A percentile compares a stretch with the other conserved stretches of the same genome.
These are phyloP conservation scores for Aurelia coerulea DNA, from an alignment of 30 jellyfish, hydroid and myxozoan genomes.

Conservation along the genomic window DNA sequence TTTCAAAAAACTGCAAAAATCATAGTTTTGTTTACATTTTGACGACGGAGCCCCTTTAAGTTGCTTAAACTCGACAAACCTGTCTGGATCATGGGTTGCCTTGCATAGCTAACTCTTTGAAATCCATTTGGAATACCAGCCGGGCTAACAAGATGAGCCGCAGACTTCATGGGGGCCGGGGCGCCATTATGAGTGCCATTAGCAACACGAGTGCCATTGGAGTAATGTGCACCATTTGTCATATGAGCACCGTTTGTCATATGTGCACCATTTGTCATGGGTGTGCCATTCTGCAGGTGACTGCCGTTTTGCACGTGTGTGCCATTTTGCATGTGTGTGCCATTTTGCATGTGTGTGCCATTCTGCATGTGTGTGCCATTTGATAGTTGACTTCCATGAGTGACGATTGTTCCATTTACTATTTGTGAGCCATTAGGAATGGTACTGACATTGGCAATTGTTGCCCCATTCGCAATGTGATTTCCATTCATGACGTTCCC, in stretches of 20 bases:
- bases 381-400: not conserved
- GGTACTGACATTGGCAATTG: conserved; percentile 1
- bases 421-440: not conserved
- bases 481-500: not conserved
- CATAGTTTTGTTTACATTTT: no score
- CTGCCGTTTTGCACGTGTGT: conserved; percentile 30
- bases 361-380: conserved; percentile 41
- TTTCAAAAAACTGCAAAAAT: no score
- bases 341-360: conserved; percentile 33
- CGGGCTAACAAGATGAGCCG: conserved; percentile 57
- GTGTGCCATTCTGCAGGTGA: conserved; percentile 12
- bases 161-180: conserved; percentile 22
- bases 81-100: conserved; percentile 38
- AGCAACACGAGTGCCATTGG: conserved; percentile 12
- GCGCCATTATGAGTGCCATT: conserved; percentile 7
- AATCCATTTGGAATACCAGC: conserved; percentile 48
- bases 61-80: no score
- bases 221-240: conserved; percentile 29
- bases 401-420: not conserved
- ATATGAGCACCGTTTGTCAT: conserved; percentile 34
- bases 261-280: conserved; percentile 34
- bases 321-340: conserved; percentile 33
- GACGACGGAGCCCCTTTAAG: no score
- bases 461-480: not conserved
- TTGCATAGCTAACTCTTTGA: conserved; percentile 23